Conservation (phyloP, 1,140 invertebrate genomes). For the Pemphigus obesinymphae region DNA sequence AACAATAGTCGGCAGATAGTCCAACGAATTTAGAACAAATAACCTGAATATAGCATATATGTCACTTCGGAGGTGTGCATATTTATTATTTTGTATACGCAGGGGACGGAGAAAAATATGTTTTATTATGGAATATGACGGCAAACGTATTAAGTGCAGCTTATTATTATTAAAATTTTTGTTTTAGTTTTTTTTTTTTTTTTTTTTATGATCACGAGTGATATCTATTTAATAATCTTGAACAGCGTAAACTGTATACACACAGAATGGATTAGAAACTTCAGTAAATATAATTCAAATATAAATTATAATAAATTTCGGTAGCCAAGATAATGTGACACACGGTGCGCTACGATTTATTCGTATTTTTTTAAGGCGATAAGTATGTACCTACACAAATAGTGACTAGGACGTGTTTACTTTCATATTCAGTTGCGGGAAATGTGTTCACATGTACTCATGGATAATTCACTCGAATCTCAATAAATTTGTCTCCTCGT, state of each 20-base stretch:
- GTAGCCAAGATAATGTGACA: constrained; percentile 6
- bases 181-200: background rate
- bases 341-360: constrained; percentile 3
- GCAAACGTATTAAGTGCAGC: background rate
- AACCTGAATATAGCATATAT: background rate
- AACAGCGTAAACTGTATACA: background rate
- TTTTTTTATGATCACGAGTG: constrained; percentile 12
- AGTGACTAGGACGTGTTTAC: background rate
- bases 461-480: constrained; percentile 13
- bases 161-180: constrained; percentile 4
- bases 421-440: constrained; percentile 13
- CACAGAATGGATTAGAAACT: constrained; percentile 29
- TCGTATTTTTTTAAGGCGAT: constrained; percentile 7
- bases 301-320: constrained; percentile 38
- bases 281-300: constrained; percentile 37
- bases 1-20: background rate
- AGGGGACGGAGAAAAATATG: background rate
- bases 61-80: background rate
- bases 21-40: background rate
- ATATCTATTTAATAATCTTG: constrained; percentile 21
- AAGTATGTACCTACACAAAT: constrained; percentile 11
- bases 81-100: background rate
- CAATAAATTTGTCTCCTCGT: background rate
- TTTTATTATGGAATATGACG: background rate
- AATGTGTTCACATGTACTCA: background rate